Evolutionary conservation across 2,888 invertebrate species (phyloP).

Genomic region (Congeria kusceri): DNA sequence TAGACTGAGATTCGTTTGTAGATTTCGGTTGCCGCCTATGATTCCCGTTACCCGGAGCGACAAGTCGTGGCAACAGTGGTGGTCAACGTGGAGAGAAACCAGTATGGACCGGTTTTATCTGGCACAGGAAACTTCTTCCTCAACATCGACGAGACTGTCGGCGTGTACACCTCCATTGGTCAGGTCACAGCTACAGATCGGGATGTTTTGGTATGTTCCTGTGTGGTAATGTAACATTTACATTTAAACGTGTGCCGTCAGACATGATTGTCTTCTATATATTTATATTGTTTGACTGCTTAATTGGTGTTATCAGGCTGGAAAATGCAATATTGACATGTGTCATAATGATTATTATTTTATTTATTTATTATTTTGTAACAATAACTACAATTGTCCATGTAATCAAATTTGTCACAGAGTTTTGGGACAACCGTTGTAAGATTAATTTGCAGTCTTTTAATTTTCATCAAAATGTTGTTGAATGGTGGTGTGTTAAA

Average conservation of each 20-base stretch:
- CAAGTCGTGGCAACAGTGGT: constrained; percentile 62
- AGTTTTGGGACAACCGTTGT: too few relatives aligned
- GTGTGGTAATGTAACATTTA: too few relatives aligned
- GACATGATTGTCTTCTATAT: too few relatives aligned
- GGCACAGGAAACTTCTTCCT: constrained; percentile 19
- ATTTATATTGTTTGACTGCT: too few relatives aligned
- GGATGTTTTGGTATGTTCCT: constrained; percentile 59
- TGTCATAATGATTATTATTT: not conserved
- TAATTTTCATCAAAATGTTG: too few relatives aligned
- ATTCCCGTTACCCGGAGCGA: constrained; percentile 65
- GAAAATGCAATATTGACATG: too few relatives aligned
- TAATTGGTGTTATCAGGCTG: too few relatives aligned
- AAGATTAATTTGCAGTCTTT: too few relatives aligned
- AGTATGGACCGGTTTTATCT: constrained; percentile 59
- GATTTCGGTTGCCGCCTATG: constrained; percentile 62
- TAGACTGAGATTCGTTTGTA: constrained; percentile 6
- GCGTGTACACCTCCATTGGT: constrained; percentile 34
- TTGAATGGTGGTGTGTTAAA: too few relatives aligned
- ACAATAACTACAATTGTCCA: too few relatives aligned
- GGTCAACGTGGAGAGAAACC: constrained; percentile 66
- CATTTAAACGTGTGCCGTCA: too few relatives aligned
- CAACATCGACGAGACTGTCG: constrained; percentile 51
- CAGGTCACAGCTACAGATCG: constrained; percentile 60
- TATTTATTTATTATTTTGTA: not conserved
- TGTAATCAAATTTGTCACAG: not conserved